phyloP scores from a whole-genome alignment of 2,797 vertebrate species.

The Anas georgica region DNA sequence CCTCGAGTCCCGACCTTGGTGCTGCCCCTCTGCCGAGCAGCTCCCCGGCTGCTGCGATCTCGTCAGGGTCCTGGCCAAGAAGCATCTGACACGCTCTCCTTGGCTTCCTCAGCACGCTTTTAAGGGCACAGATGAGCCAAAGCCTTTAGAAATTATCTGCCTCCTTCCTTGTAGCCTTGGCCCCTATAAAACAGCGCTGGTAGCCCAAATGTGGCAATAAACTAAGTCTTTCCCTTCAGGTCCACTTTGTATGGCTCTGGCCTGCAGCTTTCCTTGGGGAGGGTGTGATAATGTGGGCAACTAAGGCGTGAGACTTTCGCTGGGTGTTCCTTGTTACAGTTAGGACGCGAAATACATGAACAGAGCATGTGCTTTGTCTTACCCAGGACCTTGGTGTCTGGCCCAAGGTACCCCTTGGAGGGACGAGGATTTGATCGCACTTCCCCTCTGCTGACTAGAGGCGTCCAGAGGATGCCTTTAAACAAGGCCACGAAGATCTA shows the following conservation, averaged over 20 bases:
- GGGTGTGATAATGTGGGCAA: accelerated
- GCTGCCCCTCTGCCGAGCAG: background rate
- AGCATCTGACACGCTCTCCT: background rate
- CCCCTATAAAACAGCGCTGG: background rate
- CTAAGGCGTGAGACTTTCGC: background rate
- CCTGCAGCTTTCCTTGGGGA: background rate
- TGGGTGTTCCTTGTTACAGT: background rate
- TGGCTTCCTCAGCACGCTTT: background rate
- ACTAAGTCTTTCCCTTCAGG: background rate
- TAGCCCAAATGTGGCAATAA: background rate
- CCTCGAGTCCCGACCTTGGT: conserved; percentile 31
- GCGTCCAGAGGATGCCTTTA: background rate
- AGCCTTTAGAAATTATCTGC: background rate
- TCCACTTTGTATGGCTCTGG: background rate
- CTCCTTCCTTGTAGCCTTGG: background rate
- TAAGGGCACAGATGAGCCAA: background rate
- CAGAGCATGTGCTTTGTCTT: background rate
- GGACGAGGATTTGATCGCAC: background rate
- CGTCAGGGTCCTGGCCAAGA: background rate
- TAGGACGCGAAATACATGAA: background rate
- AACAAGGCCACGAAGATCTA: accelerated
- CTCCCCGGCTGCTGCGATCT: background rate
- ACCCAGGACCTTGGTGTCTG: background rate
- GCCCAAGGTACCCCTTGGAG: background rate
- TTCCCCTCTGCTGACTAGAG: background rate